A percentile compares a stretch with the other conserved stretches of the same genome.
These are phyloP conservation scores for Glaucomys volans DNA, from an alignment of 2,113 vertebrate species.

Conservation along the genomic window DNA sequence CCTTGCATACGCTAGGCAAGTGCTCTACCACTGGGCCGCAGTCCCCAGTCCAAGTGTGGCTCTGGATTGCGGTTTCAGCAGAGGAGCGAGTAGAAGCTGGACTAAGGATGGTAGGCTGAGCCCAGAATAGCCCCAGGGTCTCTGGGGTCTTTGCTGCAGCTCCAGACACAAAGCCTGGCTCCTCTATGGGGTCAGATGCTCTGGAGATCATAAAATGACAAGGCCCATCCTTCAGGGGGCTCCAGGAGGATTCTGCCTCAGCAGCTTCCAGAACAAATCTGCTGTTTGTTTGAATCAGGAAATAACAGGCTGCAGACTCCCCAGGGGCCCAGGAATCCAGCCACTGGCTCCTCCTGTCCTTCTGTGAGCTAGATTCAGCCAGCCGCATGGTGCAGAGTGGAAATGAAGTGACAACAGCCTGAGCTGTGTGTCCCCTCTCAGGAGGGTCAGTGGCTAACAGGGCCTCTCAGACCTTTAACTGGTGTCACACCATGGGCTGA, in stretches of 20 bases:
- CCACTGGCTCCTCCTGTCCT: slow-evolving; percentile 48
- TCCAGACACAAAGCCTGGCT: not conserved
- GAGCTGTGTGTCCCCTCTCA: not conserved
- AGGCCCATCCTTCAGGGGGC: not conserved
- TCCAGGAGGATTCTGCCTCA: slow-evolving; percentile 34
- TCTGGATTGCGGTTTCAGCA: not conserved
- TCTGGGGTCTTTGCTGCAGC: fast-evolving
- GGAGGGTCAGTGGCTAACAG: not conserved
- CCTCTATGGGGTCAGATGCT: not conserved
- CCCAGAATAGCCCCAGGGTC: fast-evolving
- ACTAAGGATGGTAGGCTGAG: fast-evolving
- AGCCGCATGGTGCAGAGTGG: fast-evolving
- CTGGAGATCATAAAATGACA: not conserved
- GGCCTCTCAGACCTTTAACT: not conserved
- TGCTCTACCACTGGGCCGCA: too few relatives aligned
- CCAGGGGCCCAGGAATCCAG: slow-evolving; percentile 32
- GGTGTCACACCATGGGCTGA: fast-evolving
- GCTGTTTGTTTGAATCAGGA: slow-evolving; percentile 48
- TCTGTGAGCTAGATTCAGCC: not conserved
- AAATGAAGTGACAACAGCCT: not conserved
- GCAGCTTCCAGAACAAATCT: slow-evolving; percentile 61
- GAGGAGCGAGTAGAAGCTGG: not conserved
- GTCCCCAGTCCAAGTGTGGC: not conserved
- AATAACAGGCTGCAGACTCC: slow-evolving; percentile 58
- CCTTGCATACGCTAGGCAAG: too few relatives aligned